A percentile compares a stretch with the other conserved stretches of the same genome.
These are phyloP conservation scores for Gobio gobio DNA, from an alignment of 2,113 vertebrate species.

Conservation along the genomic window DNA sequence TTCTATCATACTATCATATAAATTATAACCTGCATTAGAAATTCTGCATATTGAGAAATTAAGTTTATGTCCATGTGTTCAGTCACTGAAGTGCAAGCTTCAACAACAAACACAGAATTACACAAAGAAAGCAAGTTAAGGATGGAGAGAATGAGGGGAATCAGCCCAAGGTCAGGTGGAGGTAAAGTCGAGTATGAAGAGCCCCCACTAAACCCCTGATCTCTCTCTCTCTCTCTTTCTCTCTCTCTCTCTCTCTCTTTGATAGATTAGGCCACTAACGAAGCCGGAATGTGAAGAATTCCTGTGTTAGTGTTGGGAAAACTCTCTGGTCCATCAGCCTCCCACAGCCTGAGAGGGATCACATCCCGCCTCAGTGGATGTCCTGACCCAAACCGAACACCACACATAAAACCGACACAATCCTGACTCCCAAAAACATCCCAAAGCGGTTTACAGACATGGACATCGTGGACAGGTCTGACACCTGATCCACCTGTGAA, in stretches of 20 bases:
- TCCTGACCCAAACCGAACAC: background rate
- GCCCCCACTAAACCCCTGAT: conserved; percentile 49
- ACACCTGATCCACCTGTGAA: background rate
- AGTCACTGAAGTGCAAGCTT: background rate
- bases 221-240: background rate
- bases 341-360: conserved; percentile 6
- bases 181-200: conserved; percentile 29
- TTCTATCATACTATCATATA: background rate
- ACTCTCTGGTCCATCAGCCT: conserved; percentile 17
- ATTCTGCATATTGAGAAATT: too few species aligned
- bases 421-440: background rate
- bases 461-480: too few species aligned
- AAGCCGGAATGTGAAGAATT: conserved; percentile 86
- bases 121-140: conserved; percentile 7
- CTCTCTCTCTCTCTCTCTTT: conserved; percentile 48
- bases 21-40: too few species aligned
- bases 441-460: background rate
- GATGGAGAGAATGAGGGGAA: conserved; percentile 32
- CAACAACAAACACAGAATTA: background rate
- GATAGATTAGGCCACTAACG: conserved; percentile 76
- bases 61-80: background rate
- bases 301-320: conserved; percentile 81
- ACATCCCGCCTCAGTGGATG: conserved; percentile 7
- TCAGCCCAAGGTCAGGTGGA: conserved; percentile 51
- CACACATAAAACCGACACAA: background rate